phyloP scores from a whole-genome alignment of 2,888 invertebrate genomes.

The Netelia melanura region DNA sequence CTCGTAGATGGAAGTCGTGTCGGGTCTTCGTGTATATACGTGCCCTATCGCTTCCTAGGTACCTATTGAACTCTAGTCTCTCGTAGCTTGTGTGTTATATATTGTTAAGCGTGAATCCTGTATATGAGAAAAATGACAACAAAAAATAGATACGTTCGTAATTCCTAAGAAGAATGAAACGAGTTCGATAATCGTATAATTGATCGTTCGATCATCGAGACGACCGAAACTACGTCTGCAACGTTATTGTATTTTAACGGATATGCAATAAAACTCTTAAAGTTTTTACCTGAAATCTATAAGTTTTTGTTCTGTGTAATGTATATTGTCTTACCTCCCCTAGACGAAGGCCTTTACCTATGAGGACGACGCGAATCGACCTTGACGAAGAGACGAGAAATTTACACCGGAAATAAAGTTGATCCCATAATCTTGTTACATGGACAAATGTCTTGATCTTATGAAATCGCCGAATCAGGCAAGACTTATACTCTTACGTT shows the following conservation, averaged over 20 bases:
- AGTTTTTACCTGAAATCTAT: constrained; percentile 78
- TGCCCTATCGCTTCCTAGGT: constrained; percentile 67
- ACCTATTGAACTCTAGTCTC: constrained; percentile 53
- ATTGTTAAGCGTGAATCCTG: constrained; percentile 55
- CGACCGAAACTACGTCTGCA: constrained; percentile 14
- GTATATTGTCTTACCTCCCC: constrained; percentile 24
- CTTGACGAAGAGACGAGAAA: neutral
- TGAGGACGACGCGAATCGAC: constrained; percentile 10
- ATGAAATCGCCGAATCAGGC: too few species aligned
- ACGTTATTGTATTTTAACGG: constrained; percentile 77
- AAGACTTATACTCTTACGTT: too few species aligned
- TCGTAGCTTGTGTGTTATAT: constrained; percentile 45
- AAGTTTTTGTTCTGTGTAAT: constrained; percentile 69
- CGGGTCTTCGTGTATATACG: constrained; percentile 44
- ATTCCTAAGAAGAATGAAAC: constrained; percentile 2
- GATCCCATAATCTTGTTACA: neutral
- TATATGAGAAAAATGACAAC: constrained; percentile 25
- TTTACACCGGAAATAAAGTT: neutral
- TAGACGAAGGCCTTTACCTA: constrained; percentile 19
- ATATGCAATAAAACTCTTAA: constrained; percentile 80
- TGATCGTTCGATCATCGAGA: neutral
- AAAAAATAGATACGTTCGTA: neutral
- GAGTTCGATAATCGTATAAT: constrained; percentile 20
- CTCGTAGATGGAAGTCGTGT: constrained; percentile 35
- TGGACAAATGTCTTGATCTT: neutral